Evolutionary conservation across 2,888 invertebrate genomes (phyloP).

Genomic region (Tenthredo mesomela): DNA sequence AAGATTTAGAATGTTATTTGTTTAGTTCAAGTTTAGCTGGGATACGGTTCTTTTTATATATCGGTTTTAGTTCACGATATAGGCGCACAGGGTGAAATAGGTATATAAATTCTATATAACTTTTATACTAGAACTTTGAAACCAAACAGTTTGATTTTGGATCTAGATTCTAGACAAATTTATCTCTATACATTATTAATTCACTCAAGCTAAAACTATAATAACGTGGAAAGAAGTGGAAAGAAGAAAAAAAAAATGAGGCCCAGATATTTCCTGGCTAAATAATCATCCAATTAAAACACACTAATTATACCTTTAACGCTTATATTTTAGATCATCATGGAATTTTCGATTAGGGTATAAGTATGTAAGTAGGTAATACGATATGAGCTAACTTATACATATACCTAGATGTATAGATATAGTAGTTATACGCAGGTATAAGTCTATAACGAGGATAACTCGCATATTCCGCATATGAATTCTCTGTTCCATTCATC

Average conservation of each 20-base stretch:
- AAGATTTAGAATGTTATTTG: conserved; percentile 38
- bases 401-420: neutral
- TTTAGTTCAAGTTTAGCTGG: conserved; percentile 9
- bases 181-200: neutral
- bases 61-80: conserved; percentile 1
- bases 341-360: neutral
- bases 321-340: neutral
- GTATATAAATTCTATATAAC: neutral
- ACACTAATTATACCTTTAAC: conserved; percentile 8
- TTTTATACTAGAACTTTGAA: neutral
- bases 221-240: neutral
- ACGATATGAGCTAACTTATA: neutral
- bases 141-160: neutral
- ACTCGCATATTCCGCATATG: neutral
- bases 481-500: neutral
- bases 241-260: neutral
- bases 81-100: neutral
- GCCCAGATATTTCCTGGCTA: neutral
- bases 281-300: conserved; percentile 32
- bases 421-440: neutral
- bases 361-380: neutral
- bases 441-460: neutral
- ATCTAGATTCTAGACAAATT: neutral
- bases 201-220: neutral
- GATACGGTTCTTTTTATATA: conserved; percentile 30